Percentiles rank a stretch among this genome's conserved stretches.
phyloP scores from a whole-genome alignment of 2,113 vertebrate genomes.

The Chrysochloris asiatica region DNA sequence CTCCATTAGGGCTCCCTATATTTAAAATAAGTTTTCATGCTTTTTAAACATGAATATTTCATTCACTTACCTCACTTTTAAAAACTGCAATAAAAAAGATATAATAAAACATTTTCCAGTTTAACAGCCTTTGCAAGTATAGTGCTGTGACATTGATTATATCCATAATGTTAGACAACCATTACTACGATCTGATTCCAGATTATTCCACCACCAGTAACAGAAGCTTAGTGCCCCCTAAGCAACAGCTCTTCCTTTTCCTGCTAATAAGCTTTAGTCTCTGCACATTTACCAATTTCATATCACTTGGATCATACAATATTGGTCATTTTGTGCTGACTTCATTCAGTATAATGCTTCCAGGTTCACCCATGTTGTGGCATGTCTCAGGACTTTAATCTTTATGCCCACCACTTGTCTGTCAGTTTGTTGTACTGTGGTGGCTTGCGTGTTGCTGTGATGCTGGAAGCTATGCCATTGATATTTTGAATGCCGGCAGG shows the following conservation, averaged over 20 bases:
- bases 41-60: neutral
- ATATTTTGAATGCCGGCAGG: too few species aligned
- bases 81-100: neutral
- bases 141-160: neutral
- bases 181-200: neutral
- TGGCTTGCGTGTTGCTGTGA: too few species aligned
- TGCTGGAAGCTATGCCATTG: too few species aligned
- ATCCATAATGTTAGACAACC: neutral
- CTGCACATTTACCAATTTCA: neutral
- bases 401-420: neutral
- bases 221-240: neutral
- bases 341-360: neutral
- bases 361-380: neutral
- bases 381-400: neutral
- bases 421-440: too few species aligned
- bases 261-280: neutral
- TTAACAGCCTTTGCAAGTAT: neutral
- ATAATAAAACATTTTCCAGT: neutral
- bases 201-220: neutral
- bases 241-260: neutral
- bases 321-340: neutral
- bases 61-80: neutral
- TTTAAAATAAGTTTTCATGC: neutral
- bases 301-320: neutral
- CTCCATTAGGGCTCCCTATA: neutral